These are phyloP conservation scores for Cryptocephalus moraei DNA, from an alignment of 2,888 invertebrate species.

Conservation along the genomic window DNA sequence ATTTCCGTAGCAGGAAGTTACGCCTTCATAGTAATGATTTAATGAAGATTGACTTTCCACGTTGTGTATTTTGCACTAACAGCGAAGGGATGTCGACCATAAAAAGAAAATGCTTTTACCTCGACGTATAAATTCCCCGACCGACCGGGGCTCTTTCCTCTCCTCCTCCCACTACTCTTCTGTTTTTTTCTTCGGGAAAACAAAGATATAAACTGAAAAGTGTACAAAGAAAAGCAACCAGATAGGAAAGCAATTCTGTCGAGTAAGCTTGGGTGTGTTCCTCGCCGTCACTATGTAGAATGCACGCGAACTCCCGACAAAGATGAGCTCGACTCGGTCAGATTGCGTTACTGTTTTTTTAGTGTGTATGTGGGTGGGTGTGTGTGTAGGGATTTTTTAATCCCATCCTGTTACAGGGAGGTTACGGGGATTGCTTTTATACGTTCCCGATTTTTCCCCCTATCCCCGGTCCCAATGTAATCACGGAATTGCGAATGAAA, in stretches of 20 bases:
- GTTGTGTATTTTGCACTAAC: constrained; percentile 5
- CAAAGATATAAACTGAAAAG: constrained; percentile 20
- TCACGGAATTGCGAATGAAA: too few species aligned
- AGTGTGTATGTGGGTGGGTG: not conserved
- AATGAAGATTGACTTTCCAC: constrained; percentile 5
- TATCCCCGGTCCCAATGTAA: too few species aligned
- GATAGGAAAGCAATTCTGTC: constrained; percentile 28
- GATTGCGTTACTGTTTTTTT: constrained; percentile 17
- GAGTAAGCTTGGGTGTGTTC: constrained; percentile 31
- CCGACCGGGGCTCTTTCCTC: too few species aligned
- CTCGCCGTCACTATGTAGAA: constrained; percentile 17
- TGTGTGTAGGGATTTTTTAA: too few species aligned
- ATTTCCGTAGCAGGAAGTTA: not conserved
- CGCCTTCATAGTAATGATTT: constrained; percentile 2
- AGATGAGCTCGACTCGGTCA: constrained; percentile 20
- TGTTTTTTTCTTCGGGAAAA: constrained; percentile 10
- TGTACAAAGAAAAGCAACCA: constrained; percentile 17
- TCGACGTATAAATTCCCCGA: constrained; percentile 18
- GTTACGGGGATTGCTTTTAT: too few species aligned
- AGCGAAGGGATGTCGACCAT: constrained; percentile 3
- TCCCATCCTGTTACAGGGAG: too few species aligned
- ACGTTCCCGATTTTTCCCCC: too few species aligned
- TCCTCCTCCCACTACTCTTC: too few species aligned
- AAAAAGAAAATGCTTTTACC: constrained; percentile 16
- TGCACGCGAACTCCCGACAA: constrained; percentile 22